phyloP scores from a whole-genome alignment of 2,113 vertebrate species.

The Alexandromys fortis region DNA sequence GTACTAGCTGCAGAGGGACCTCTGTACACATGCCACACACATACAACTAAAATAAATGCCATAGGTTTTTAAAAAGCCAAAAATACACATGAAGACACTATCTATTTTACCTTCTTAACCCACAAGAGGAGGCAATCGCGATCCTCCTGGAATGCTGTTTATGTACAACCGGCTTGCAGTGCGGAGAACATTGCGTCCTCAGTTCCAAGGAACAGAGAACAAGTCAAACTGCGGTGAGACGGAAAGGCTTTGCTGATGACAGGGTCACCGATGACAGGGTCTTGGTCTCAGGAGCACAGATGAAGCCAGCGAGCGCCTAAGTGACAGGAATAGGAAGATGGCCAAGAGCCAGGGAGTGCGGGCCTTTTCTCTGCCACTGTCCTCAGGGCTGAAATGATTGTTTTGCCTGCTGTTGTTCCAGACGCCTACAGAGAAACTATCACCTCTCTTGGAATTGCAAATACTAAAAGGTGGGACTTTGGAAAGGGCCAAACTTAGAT shows the following conservation, averaged over 20 bases:
- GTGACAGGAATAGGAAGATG: background rate
- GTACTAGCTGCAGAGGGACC: background rate
- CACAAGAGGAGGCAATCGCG: background rate
- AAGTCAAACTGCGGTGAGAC: background rate
- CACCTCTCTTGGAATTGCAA: background rate
- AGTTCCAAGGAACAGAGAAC: background rate
- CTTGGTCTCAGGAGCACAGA: background rate
- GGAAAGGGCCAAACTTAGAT: background rate
- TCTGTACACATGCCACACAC: background rate
- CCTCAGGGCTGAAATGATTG: background rate
- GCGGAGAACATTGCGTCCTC: background rate
- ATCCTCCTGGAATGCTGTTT: background rate
- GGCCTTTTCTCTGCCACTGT: background rate
- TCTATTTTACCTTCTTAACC: background rate
- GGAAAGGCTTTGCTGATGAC: background rate
- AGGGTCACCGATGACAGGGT: background rate
- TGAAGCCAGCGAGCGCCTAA: background rate
- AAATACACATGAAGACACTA: conserved; percentile 9
- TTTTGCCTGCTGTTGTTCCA: background rate
- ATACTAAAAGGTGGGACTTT: background rate
- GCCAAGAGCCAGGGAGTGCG: background rate
- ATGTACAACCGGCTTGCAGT: background rate
- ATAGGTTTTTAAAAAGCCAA: background rate
- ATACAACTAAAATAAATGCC: background rate
- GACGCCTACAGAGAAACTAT: background rate